phyloP scores from a whole-genome alignment of 2,888 invertebrate species.

The Tupiocoris notatus region DNA sequence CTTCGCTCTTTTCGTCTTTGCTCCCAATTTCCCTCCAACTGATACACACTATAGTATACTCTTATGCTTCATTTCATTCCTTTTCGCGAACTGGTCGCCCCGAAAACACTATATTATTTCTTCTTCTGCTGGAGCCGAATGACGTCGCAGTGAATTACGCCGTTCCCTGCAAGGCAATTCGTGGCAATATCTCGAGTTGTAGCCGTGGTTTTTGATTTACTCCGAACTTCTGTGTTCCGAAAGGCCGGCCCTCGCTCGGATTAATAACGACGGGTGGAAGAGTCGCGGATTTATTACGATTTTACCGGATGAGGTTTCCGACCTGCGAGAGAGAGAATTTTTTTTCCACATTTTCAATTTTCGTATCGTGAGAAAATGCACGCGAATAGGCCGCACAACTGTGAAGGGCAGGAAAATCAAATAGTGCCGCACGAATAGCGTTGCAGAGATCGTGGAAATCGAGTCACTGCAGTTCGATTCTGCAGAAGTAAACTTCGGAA shows the following conservation, averaged over 20 bases:
- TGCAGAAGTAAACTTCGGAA: no score
- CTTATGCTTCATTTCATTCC: background rate
- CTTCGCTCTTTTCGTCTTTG: background rate
- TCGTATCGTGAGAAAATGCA: no score
- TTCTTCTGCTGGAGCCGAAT: background rate
- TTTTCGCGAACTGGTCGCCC: background rate
- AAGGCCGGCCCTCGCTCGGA: background rate
- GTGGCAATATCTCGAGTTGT: background rate
- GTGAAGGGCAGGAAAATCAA: no score
- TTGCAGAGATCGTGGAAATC: no score
- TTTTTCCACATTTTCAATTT: no score
- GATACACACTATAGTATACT: background rate
- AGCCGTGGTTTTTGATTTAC: background rate
- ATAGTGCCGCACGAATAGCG: no score
- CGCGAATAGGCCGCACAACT: no score
- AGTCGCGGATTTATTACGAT: background rate
- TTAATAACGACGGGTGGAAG: background rate
- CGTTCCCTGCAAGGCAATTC: background rate
- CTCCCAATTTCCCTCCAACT: background rate
- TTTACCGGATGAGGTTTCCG: background rate
- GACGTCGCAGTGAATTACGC: background rate
- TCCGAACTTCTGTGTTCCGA: background rate
- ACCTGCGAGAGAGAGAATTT: no score
- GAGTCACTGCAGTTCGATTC: no score
- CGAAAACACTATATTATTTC: background rate